These are phyloP conservation scores for Erebia ligea DNA, from an alignment of 2,888 invertebrate genomes.

Conservation along the genomic window DNA sequence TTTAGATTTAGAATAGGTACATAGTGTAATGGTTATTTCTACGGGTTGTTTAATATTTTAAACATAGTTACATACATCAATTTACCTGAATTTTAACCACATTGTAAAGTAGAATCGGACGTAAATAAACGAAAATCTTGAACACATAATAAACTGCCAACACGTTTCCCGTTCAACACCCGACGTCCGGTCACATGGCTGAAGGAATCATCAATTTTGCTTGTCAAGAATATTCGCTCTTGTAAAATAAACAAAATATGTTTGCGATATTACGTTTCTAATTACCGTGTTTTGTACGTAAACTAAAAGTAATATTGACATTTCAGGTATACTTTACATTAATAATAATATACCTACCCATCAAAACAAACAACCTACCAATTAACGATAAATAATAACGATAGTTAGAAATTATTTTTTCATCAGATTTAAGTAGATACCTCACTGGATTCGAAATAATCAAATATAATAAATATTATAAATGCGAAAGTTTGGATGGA, in stretches of 20 bases:
- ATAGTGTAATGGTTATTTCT: neutral
- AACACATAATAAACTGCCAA: conserved; percentile 20
- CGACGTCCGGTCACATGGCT: conserved; percentile 23
- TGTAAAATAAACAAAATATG: neutral
- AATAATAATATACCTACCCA: too few species aligned
- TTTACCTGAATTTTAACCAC: neutral
- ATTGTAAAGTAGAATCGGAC: conserved; percentile 19
- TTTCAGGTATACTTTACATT: neutral
- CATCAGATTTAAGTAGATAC: neutral
- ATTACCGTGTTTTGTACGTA: neutral
- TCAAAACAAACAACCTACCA: too few species aligned
- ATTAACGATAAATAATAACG: neutral
- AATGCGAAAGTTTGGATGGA: too few species aligned
- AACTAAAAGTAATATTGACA: neutral
- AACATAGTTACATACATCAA: neutral
- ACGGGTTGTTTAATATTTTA: neutral
- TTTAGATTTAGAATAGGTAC: neutral
- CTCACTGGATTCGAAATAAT: too few species aligned
- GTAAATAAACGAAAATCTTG: conserved; percentile 24
- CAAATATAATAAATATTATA: too few species aligned
- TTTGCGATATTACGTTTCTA: neutral
- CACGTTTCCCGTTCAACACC: conserved; percentile 13
- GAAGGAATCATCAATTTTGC: conserved; percentile 11
- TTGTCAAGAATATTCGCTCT: neutral
- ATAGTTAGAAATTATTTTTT: neutral